Evolutionary conservation across 2,888 invertebrate species (phyloP).

Genomic region (Drosophila phalerata): DNA sequence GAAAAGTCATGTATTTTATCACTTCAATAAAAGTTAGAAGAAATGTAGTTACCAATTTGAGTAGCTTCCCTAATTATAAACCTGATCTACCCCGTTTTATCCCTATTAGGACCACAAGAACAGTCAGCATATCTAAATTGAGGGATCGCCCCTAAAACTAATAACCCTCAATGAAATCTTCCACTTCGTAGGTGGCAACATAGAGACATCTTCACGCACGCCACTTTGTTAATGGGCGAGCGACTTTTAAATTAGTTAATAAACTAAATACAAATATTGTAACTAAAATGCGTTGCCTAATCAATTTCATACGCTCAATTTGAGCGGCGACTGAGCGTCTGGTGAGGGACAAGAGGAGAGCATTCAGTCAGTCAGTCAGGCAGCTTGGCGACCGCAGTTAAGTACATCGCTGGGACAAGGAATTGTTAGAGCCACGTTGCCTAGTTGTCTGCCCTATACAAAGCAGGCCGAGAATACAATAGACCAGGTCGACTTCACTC

Average conservation of each 20-base stretch:
- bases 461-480: conserved; percentile 51
- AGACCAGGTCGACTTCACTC: conserved; percentile 53
- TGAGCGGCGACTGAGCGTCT: conserved; percentile 76
- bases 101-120: not conserved
- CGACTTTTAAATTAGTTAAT: conserved; percentile 67
- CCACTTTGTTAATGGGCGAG: conserved; percentile 50
- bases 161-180: conserved; percentile 51
- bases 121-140: conserved; percentile 18
- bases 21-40: not conserved
- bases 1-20: not conserved
- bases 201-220: conserved; percentile 55
- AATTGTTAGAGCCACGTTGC: conserved; percentile 44
- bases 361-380: conserved; percentile 34
- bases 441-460: conserved; percentile 55
- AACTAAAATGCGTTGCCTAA: conserved; percentile 74
- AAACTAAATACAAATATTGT: conserved; percentile 74
- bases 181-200: conserved; percentile 49
- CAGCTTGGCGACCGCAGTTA: conserved; percentile 75
- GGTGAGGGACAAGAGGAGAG: conserved; percentile 15
- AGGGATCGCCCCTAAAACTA: conserved; percentile 3
- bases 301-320: conserved; percentile 80
- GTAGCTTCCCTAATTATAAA: not conserved
- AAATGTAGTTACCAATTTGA: not conserved
- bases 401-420: conserved; percentile 41
- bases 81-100: no score